Percentiles rank a stretch among this genome's conserved stretches.
These are phyloP conservation scores for Eremophila alpestris DNA, from an alignment of 2,797 vertebrate genomes.

Conservation along the genomic window DNA sequence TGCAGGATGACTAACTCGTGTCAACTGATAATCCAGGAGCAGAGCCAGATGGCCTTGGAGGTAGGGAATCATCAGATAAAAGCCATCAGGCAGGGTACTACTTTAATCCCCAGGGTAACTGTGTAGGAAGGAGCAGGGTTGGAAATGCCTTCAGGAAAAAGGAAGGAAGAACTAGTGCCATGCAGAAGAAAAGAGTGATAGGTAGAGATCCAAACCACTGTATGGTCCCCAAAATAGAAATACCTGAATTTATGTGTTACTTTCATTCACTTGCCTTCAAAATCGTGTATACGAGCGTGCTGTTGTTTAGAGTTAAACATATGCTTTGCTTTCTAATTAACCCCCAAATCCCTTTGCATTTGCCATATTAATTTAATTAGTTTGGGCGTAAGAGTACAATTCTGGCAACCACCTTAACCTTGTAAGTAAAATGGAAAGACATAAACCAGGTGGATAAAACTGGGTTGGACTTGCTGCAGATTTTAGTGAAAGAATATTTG, in stretches of 20 bases:
- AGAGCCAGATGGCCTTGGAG: constrained; percentile 33
- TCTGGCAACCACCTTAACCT: not conserved
- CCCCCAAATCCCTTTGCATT: not conserved
- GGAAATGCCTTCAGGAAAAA: not conserved
- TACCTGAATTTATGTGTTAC: not conserved
- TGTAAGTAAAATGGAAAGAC: not conserved
- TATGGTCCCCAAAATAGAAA: not conserved
- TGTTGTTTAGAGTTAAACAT: not conserved
- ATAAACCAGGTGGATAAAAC: not conserved
- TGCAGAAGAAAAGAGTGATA: not conserved
- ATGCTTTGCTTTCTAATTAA: not conserved
- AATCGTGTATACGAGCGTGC: not conserved
- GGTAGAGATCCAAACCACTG: not conserved
- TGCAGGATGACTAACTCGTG: not conserved
- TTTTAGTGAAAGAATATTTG: not conserved
- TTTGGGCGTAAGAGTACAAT: not conserved
- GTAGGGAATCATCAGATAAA: constrained; percentile 18
- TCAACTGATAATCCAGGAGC: not conserved
- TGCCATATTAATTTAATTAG: not conserved
- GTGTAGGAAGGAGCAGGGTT: not conserved
- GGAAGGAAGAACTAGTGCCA: not conserved
- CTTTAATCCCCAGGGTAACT: not conserved
- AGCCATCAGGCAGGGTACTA: not conserved
- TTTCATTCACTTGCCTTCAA: not conserved
- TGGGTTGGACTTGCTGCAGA: not conserved